Base-by-base conservation (phyloP, 2,113 vertebrate genomes). In the Azemiops feae region DNA sequence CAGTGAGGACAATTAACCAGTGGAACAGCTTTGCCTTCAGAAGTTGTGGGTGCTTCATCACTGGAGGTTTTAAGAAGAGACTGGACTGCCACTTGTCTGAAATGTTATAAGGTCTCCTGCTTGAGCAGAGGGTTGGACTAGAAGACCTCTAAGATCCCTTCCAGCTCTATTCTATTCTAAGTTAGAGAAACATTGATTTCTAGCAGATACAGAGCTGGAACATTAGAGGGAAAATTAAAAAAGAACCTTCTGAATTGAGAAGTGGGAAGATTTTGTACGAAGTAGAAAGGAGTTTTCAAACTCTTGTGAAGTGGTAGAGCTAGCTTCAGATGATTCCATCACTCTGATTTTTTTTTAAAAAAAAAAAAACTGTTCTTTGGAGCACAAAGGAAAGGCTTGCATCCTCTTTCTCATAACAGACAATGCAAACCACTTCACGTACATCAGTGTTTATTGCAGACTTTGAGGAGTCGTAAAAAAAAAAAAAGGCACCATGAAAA, bases 401-500 rank as follows among this genome's bases (percentile, higher is more conserved):
- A 57, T 87, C 45, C 55, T 58, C 39, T 89, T 94, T 92, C 90
- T 91, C 95, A 53, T 20, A 69, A 96, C 64, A 74, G 97, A 96
- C 96, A 93, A 97, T 95, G 95, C 93, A 95, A 87, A 93, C 52
- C 57, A 93, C 95, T 96, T 96, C 96, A 97, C 95, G 96, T 97
- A 97, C 89, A 96, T 95, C 97, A 97, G 96, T 96, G 94, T 98
- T 99, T 98, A 99, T 99, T 99, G 98, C 97, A 98, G 98, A 98
- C 97, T 97, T 97, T 94, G 95, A 97, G 97, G 97, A 97, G 98
- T 97, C 92, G 93, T 98, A 98, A 87, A 98, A 98, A 92, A 99
- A 98, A 87, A 98, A 98, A 92, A 99, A 98, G 98, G 98, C 98
- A 99, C 98, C 96, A 98, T 98, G 97, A 98, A 97, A 97, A 97